Base-by-base conservation (phyloP, 92 coral and sea anemone genomes). In the Palythoa grandis region DNA sequence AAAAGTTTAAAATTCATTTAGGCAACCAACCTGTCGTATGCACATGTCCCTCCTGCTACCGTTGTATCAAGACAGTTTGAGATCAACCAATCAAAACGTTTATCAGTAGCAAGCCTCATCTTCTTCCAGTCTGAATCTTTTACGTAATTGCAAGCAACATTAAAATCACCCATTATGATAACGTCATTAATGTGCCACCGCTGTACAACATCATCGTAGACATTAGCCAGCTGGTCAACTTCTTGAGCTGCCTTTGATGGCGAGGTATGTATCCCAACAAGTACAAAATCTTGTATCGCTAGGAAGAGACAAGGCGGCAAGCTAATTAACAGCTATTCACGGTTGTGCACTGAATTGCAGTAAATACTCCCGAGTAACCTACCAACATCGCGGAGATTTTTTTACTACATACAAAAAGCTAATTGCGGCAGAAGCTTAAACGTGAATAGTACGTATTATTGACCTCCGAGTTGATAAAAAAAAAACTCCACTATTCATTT, bases 1-100 rank as follows among this genome's bases (percentile, higher is more conserved):
- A 15, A 5, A 14, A 5, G n/a, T 16, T 17, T 17, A 3, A 20
- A 14, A 20, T 17, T 19, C 19, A 48, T 74, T 19, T 23, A 2
- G 3, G n/a, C 61, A 53, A 77, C 84, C 1, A 56, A 95, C 99
- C 99, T 89, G 82, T 97, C 99, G 78, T 97, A 97, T 23, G 99
- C 98, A 61, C 99, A 97, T 65, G 86, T 89, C 12, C 85, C 85
- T 50, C 97, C 97, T 25, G 90, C 89, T 4, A 95, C 88, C 11
- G 95, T 89, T n/a, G 99, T 97, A 76, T 97, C 99, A 20, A 93
- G 90, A 40, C 98, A 97, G 52, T 97, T 93, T 5, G 91, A 70
- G 38, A 95, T 95, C 25, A 97, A 86, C 99, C 99, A 97, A 52
- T 92, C 91, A 86, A 97, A 97, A 76, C 97, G 92, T 72, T 90